Percentiles rank a stretch among this genome's conserved stretches.
Conservation (phyloP, 2,113 vertebrate species). For the Telmatochromis brachygnathus region DNA sequence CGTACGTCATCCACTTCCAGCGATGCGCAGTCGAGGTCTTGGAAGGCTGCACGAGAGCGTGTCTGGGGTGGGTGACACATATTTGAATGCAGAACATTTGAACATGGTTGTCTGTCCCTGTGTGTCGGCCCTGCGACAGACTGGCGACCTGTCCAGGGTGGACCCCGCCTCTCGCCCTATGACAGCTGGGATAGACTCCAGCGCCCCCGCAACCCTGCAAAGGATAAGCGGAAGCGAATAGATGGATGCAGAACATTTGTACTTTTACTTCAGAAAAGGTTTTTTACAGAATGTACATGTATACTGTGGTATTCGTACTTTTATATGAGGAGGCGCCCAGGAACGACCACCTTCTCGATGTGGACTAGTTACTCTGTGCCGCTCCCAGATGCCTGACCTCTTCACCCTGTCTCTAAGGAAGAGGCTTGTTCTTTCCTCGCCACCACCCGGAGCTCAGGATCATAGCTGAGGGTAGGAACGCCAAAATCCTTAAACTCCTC, state of each 20-base stretch:
- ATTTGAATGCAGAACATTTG: not conserved
- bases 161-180: too few relatives aligned
- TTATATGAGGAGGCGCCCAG: not conserved
- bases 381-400: fast-evolving
- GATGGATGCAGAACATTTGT: not conserved
- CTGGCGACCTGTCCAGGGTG: too few relatives aligned
- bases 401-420: fast-evolving
- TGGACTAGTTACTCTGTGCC: not conserved
- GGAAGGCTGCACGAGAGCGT: not conserved
- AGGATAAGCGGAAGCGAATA: too few relatives aligned
- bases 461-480: fast-evolving
- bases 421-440: fast-evolving
- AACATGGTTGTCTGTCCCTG: too few relatives aligned
- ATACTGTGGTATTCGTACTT: fast-evolving
- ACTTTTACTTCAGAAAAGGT: not conserved
- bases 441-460: not conserved
- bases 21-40: not conserved
- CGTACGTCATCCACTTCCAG: not conserved
- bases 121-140: too few relatives aligned
- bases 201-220: too few relatives aligned
- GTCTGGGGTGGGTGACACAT: not conserved
- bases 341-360: not conserved
- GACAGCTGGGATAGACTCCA: too few relatives aligned
- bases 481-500: not conserved
- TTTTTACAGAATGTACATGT: not conserved